Conservation (phyloP, 1,140 invertebrate species). For the Palaemon carinicauda region DNA sequence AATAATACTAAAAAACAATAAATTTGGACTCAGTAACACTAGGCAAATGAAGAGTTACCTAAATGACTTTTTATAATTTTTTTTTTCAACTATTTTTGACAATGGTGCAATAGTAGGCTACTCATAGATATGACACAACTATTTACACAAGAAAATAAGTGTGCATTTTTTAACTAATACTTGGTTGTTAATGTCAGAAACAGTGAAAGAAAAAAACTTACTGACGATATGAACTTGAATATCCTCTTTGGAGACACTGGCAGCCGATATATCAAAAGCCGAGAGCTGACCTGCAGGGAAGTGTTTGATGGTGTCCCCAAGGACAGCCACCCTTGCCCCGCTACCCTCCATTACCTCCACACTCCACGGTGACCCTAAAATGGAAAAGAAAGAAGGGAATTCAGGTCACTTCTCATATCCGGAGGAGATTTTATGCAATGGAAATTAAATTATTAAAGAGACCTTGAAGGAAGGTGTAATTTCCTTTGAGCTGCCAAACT, state of each 20-base stretch:
- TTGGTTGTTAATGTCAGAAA: not conserved
- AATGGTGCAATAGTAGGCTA: too few species aligned
- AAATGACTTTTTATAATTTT: too few species aligned
- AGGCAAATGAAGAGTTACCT: too few species aligned
- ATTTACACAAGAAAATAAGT: too few species aligned
- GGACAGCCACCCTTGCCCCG: constrained; percentile 73
- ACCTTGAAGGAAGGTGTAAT: too few species aligned
- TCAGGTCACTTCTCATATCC: not conserved
- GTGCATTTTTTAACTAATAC: not conserved
- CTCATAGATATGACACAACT: too few species aligned
- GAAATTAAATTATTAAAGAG: too few species aligned
- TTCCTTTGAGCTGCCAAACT: too few species aligned
- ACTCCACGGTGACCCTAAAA: constrained; percentile 45
- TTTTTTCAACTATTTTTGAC: too few species aligned
- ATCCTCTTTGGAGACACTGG: constrained; percentile 74
- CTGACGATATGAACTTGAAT: constrained; percentile 68
- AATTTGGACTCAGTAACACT: too few species aligned
- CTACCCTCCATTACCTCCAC: constrained; percentile 65
- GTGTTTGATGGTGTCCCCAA: constrained; percentile 85
- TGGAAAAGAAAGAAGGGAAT: not conserved
- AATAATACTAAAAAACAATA: too few species aligned
- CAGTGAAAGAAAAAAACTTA: constrained; percentile 17
- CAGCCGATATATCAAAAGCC: constrained; percentile 81
- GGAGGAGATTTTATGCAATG: not conserved
- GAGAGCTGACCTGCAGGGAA: constrained; percentile 86